Evolutionary conservation across 2,888 invertebrate genomes (phyloP).

Genomic region (Linnaemya tessellans): DNA sequence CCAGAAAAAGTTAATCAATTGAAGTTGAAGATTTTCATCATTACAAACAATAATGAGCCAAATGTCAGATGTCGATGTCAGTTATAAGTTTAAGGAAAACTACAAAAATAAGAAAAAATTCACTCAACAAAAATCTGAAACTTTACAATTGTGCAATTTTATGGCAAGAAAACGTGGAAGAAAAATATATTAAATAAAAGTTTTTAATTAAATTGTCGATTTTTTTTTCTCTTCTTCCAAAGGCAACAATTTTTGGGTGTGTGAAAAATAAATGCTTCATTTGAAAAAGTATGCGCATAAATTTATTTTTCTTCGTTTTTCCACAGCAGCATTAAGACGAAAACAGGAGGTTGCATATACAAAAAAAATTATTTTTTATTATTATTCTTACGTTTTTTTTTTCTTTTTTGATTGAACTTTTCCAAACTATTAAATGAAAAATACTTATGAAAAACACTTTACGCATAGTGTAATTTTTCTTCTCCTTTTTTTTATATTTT

Average conservation of each 20-base stretch:
- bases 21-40: conserved; percentile 48
- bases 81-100: conserved; percentile 47
- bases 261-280: conserved; percentile 21
- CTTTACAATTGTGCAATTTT: conserved; percentile 46
- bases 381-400: no score
- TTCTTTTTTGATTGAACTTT: conserved; percentile 67
- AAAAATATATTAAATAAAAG: conserved; percentile 22
- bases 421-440: conserved; percentile 69
- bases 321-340: background rate
- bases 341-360: conserved; percentile 14
- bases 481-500: conserved; percentile 43
- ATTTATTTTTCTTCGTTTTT: conserved; percentile 30
- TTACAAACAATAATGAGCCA: conserved; percentile 45
- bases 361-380: conserved; percentile 13
- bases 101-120: conserved; percentile 28
- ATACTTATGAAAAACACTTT: conserved; percentile 57
- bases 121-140: conserved; percentile 34
- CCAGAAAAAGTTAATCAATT: conserved; percentile 69
- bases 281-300: conserved; percentile 62
- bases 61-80: conserved; percentile 56
- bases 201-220: conserved; percentile 68
- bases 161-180: conserved; percentile 26
- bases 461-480: conserved; percentile 67
- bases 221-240: conserved; percentile 36
- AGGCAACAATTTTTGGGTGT: conserved; percentile 49